phyloP scores from a whole-genome alignment of 2,888 invertebrate species.

The Hyposoter dolosus region DNA sequence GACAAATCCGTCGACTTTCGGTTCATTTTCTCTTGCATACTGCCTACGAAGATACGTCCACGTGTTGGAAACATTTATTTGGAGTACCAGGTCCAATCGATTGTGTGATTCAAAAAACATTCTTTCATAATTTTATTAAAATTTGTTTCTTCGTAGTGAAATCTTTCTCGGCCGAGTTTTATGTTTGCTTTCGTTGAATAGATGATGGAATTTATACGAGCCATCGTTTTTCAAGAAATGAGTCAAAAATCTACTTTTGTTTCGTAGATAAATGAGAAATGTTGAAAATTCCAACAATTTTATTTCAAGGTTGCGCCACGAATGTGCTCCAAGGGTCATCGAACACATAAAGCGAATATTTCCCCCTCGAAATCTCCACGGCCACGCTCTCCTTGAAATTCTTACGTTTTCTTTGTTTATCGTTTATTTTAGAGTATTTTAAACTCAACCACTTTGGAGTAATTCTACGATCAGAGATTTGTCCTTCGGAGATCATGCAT shows the following conservation, averaged over 20 bases:
- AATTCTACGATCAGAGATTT: constrained; percentile 3
- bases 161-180: not conserved
- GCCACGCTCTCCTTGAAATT: constrained; percentile 57
- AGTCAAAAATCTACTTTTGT: not conserved
- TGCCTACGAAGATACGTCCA: not conserved
- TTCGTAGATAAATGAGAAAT: not conserved
- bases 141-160: not conserved
- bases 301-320: constrained; percentile 23
- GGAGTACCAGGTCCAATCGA: not conserved
- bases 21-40: not conserved
- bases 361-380: constrained; percentile 13
- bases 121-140: not conserved
- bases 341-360: constrained; percentile 30
- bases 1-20: not conserved
- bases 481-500: not conserved
- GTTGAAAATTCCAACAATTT: constrained; percentile 7
- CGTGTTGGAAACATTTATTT: not conserved
- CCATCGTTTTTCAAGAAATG: not conserved
- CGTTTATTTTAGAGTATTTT: constrained; percentile 32
- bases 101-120: not conserved
- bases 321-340: constrained; percentile 35
- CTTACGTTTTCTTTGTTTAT: constrained; percentile 33
- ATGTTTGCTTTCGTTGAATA: not conserved
- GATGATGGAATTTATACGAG: too few relatives aligned
- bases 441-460: constrained; percentile 9